Base-by-base conservation (phyloP, 2,888 invertebrate genomes). In the Entomobrya multifasciata region DNA sequence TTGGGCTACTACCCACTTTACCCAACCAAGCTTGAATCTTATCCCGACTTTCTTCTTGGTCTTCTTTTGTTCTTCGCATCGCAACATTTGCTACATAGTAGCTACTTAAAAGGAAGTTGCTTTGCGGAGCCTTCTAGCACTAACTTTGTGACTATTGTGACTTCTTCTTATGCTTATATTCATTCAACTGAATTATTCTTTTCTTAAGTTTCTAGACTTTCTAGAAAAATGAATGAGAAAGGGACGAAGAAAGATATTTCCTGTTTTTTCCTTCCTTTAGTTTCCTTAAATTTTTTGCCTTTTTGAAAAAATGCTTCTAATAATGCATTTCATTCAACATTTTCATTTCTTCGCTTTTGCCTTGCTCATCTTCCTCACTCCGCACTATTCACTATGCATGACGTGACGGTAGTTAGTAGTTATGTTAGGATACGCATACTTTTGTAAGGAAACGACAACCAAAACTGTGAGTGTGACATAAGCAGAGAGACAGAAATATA, bases 171-270 rank as follows among this genome's bases (percentile, higher is more conserved):
- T 44, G 20, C 25, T 20, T 15, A 47, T 72, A 76, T 41, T 83
- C 83, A 83, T 76, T 60, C 83, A 83, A 74, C 62, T 49, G 52
- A 76, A 83, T 74, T 83, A 70, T 76, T 83, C 78, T 62, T 77
- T 77, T 67, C 49, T 79, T 65, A 79, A 49, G 62, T 82, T 11
- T 82, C 25, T 79, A 22, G 27, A 15, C 67, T 67, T 36, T 44
- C 30, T 8, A 27, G 27, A 62, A 13, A 25, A 60, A 36, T n/a
- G 55, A 17, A 67, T 10, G 30, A 65, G 25, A 79, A 44, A 25
- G 62, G 62, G 49, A 65, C 25, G 20, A 70, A 70, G 47, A 65
- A 79, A 65, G 65, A 65, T 79, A 79, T 79, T 65, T 79, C 78
- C 65, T 65, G 44, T 44, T 44, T 67, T n/a, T n/a, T n/a, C n/a